Conservation (phyloP, 1,140 invertebrate genomes). For the Trissolcus basalis region DNA sequence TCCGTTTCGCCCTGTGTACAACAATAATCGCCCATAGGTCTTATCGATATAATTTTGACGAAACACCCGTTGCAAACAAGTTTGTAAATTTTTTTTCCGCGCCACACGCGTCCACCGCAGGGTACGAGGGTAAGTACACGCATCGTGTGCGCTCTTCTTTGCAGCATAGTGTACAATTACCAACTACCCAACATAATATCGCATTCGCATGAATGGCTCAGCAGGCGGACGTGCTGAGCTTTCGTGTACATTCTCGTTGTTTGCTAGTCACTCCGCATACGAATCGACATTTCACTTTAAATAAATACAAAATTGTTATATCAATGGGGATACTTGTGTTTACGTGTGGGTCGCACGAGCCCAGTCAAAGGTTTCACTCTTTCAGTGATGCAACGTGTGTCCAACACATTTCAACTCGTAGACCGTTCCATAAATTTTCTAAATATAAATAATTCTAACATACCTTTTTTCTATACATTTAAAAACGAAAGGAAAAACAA, state of each 20-base stretch:
- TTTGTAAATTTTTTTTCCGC: constrained; percentile 31
- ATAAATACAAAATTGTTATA: constrained; percentile 54
- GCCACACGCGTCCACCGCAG: constrained; percentile 39
- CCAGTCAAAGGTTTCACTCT: constrained; percentile 23
- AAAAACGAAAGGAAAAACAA: too few relatives aligned
- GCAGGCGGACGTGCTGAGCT: constrained; percentile 45
- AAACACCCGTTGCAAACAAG: constrained; percentile 44
- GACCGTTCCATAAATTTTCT: constrained; percentile 12
- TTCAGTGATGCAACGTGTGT: constrained; percentile 20
- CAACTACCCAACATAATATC: constrained; percentile 51
- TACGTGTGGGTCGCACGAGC: constrained; percentile 19
- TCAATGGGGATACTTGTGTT: constrained; percentile 42
- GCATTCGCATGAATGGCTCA: constrained; percentile 51
- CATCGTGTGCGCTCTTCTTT: constrained; percentile 45
- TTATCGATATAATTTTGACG: constrained; percentile 3
- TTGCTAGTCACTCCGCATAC: constrained; percentile 36
- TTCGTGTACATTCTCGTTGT: constrained; percentile 34
- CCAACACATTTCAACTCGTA: constrained; percentile 18
- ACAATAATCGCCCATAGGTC: too few relatives aligned
- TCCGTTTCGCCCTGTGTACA: too few relatives aligned
- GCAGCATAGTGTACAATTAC: constrained; percentile 46
- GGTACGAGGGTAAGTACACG: constrained; percentile 47
- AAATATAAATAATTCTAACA: background rate
- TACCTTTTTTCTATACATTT: too few relatives aligned
- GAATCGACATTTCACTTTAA: constrained; percentile 46